A percentile compares a stretch with the other conserved stretches of the same genome.
phyloP scores from a whole-genome alignment of 1,140 invertebrate species.

The Trachelipus rathkii region DNA sequence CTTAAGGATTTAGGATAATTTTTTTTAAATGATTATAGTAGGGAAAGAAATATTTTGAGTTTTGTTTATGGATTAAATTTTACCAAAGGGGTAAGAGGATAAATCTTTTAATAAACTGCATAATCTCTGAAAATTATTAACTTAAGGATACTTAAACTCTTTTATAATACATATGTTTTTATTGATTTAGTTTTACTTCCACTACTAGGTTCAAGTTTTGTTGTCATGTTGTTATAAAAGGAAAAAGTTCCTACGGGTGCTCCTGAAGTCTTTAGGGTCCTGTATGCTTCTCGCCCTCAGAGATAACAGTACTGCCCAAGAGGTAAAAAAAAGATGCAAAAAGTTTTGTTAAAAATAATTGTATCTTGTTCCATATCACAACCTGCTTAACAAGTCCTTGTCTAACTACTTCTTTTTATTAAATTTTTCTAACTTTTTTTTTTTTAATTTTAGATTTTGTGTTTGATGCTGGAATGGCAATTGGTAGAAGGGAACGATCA shows the following conservation, averaged over 20 bases:
- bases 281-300: slow-evolving; percentile 70
- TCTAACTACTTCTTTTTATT: neutral
- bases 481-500: slow-evolving; percentile 63
- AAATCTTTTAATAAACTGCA: too few relatives aligned
- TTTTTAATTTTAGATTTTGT: slow-evolving; percentile 59
- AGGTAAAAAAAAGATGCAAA: slow-evolving; percentile 38
- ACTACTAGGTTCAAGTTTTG: slow-evolving; percentile 63
- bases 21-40: too few relatives aligned
- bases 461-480: slow-evolving; percentile 77
- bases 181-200: slow-evolving; percentile 18
- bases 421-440: neutral
- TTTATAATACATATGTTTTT: too few relatives aligned
- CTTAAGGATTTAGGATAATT: too few relatives aligned
- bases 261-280: slow-evolving; percentile 67
- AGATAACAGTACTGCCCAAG: slow-evolving; percentile 59
- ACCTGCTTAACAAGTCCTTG: neutral
- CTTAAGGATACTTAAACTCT: too few relatives aligned
- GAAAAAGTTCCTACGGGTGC: slow-evolving; percentile 68
- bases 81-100: too few relatives aligned
- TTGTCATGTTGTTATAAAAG: slow-evolving; percentile 71
- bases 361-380: slow-evolving; percentile 55
- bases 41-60: too few relatives aligned
- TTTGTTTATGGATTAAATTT: too few relatives aligned
- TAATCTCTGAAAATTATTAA: too few relatives aligned
- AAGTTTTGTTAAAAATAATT: too few relatives aligned